Conservation (phyloP, 2,113 vertebrate species). For the Tapirus terrestris region DNA sequence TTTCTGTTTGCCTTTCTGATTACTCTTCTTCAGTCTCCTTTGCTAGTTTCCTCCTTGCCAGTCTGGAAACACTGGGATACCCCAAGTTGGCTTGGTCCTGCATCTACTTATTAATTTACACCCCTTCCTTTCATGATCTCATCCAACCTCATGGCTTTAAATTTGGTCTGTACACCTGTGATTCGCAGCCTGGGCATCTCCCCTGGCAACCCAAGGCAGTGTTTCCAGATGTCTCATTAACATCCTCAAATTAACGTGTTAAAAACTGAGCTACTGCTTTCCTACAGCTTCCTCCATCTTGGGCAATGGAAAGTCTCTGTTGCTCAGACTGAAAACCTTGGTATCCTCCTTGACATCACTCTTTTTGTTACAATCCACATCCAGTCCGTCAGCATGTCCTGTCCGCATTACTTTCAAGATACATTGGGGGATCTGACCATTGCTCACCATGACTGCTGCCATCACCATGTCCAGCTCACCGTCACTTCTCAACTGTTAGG, state of each 20-base stretch:
- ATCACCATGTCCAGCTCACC: neutral
- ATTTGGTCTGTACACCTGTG: neutral
- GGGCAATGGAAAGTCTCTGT: neutral
- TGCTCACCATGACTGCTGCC: neutral
- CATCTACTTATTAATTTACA: neutral
- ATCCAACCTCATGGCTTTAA: neutral
- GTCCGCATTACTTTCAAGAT: neutral
- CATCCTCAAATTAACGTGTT: neutral
- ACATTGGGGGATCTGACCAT: neutral
- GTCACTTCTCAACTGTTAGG: neutral
- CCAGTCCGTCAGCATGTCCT: neutral
- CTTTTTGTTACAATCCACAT: neutral
- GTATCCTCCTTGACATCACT: neutral
- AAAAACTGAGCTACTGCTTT: neutral
- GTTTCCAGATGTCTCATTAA: neutral
- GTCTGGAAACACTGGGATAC: neutral
- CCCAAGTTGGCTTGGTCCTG: neutral
- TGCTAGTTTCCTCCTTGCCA: neutral
- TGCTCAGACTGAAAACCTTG: neutral
- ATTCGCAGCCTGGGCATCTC: neutral
- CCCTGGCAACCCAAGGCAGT: neutral
- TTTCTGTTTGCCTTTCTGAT: neutral
- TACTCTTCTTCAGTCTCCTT: neutral
- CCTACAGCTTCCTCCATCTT: neutral
- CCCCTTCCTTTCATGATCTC: neutral